Evolutionary conservation across 2,797 vertebrate species (phyloP), one percentile per base, ranked within the genome.

Genomic region (Enteromius trimaculatus): DNA sequence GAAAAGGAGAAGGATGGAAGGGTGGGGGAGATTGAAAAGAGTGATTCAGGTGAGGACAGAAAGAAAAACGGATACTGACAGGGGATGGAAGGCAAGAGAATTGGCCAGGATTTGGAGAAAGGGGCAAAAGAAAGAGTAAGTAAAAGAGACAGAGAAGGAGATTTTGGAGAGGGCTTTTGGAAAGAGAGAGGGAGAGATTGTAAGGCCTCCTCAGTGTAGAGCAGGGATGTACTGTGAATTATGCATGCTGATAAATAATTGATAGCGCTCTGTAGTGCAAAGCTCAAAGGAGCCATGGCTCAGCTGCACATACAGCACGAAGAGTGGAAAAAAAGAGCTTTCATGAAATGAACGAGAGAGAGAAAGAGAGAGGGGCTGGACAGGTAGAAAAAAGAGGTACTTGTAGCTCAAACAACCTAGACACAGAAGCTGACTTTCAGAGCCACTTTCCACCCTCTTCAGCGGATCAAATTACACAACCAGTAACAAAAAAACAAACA

Each of bases 241-340:
- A 95, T 93, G 94, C 89, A 95, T 94, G 90, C 68, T 31, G 47
- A 92, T 95, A 89, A 94, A 95, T 95, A 93, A 95, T 95, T 94
- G 92, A 95, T 88, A 79, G 66, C 44, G 79, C 89, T 90, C 92
- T 92, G 89, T 92, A 91, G 93, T 92, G 90, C 90, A 90, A 90
- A 87, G 89, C 92, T 94, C 93, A 90, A 90, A 91, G 89, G 90
- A 92, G 87, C 83, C 77, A 82, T 69, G 84, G 85, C 87, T 87
- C 80, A 80, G 76, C 76, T 84, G 71, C 78, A 85, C 89, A 89
- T 89, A 83, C 85, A 86, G 77, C 81, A 86, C 11, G 65, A 58
- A 70, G 29, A 83, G 26, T 31, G 55, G 19, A 66, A 76, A 84
- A 84, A 80, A 89, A 84, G 83, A 81, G 80, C 55, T 79, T 72